Evolutionary conservation across 2,113 vertebrate genomes (phyloP).

Genomic region (Chionodraco myersi): DNA sequence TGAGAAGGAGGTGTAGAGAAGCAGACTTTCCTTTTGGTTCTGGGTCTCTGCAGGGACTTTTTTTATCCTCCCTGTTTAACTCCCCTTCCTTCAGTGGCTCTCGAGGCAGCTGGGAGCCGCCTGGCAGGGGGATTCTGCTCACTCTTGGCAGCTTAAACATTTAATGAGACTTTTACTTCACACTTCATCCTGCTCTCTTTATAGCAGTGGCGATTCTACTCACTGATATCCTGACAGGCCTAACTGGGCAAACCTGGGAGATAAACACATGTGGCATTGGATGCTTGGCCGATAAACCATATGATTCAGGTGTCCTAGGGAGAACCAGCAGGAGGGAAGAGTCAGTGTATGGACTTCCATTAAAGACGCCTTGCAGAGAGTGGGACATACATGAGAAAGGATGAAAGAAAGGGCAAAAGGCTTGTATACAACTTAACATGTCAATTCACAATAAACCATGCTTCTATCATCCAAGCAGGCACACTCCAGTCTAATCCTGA

Average conservation of each 20-base stretch:
- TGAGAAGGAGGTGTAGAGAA: conserved; percentile 56
- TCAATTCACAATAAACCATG: conserved; percentile 51
- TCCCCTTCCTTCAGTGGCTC: conserved; percentile 71
- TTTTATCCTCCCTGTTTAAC: conserved; percentile 77
- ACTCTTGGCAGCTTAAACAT: conserved; percentile 82
- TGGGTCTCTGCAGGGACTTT: conserved; percentile 56
- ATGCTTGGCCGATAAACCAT: conserved; percentile 60
- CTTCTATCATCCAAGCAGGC: conserved; percentile 50
- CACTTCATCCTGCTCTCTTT: conserved; percentile 78
- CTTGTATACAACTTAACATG: conserved; percentile 49
- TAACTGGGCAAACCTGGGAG: conserved; percentile 63
- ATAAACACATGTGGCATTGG: conserved; percentile 69
- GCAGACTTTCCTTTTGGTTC: conserved; percentile 59
- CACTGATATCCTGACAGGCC: conserved; percentile 68
- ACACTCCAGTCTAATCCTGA: conserved; percentile 20
- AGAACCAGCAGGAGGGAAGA: conserved; percentile 55
- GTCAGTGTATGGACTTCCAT: conserved; percentile 31
- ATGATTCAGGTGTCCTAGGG: conserved; percentile 46
- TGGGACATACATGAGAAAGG: conserved; percentile 19
- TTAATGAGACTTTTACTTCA: conserved; percentile 84
- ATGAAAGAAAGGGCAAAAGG: conserved; percentile 33
- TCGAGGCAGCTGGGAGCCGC: conserved; percentile 68
- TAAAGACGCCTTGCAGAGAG: conserved; percentile 39
- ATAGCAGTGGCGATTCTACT: conserved; percentile 65
- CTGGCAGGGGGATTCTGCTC: conserved; percentile 73